Base-by-base conservation (phyloP, 2,113 vertebrate species). In the Neomonachus schauinslandi region DNA sequence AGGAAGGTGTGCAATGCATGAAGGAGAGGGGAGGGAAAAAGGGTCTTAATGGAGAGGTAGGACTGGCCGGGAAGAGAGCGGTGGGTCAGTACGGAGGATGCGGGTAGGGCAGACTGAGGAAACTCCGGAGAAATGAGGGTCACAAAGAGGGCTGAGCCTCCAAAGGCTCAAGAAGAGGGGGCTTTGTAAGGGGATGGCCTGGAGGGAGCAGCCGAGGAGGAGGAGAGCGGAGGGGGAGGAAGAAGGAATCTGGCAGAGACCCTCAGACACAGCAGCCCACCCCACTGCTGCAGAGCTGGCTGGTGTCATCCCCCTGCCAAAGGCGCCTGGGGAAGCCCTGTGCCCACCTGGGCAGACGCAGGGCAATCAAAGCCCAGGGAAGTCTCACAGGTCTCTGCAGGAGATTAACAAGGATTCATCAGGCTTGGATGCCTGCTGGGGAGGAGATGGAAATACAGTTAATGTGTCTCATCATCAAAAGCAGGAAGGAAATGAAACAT, bases 401-500 rank as follows among this genome's bases (percentile, higher is more conserved):
- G 85, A 89, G 7, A 8, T 82, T 85, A 87, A 53, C 28, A 36
- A 1, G 67, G 81, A 61, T 55, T 69, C 72, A 55, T 57, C 80
- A 80, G 71, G 59, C 84, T 93, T 2, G 7, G 71, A 89, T 49
- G 28, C 96, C 95, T 97, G 89, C 93, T 94, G 93, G 59, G 88
- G 33, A 96, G 72, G 74, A 95, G 82, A 96, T 80, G 36, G 88
- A 90, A 95, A 39, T 36, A 67, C 42, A 94, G 82, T 46, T 63
- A 81, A 93, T 83, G 87, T 39, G 59, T 53, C 89, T 69, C 88
- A 69, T 95, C 53, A 82, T 94, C 49, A 49, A 67, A 96, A 91
- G 72, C 91, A 89, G 69, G 80, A 80, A 84, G 96, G 95, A 97
- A 94, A 92, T n/a, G 51, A 96, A 93, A 67, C 67, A 57, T 31